Conservation (phyloP, 2,888 invertebrate genomes). For the Pristionchus entomophagus region DNA sequence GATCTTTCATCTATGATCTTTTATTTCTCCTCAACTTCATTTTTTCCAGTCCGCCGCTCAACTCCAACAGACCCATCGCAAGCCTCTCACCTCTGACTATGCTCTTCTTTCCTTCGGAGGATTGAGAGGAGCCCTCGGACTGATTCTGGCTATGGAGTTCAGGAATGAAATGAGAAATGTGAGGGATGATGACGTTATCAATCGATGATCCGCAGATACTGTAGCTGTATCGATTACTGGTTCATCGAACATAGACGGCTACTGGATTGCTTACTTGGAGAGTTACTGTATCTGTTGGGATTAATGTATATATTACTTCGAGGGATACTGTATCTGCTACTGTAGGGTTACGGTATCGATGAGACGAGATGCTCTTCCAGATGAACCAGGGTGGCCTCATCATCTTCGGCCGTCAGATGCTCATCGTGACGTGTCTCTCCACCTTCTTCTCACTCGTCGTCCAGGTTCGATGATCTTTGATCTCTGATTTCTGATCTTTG, state of each 20-base stretch:
- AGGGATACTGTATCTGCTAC: too few relatives aligned
- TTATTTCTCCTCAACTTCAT: neutral
- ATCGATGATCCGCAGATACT: too few relatives aligned
- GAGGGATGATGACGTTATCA: too few relatives aligned
- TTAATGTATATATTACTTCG: too few relatives aligned
- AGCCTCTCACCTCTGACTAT: slow-evolving; percentile 50
- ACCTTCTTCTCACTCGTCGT: slow-evolving; percentile 53
- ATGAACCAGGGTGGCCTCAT: neutral
- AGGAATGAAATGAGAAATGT: too few relatives aligned
- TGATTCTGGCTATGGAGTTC: slow-evolving; percentile 78
- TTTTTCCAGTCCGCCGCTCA: neutral
- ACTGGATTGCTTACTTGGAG: too few relatives aligned
- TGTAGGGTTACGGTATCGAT: too few relatives aligned
- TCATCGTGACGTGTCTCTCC: slow-evolving; percentile 51
- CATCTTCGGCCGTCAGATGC: slow-evolving; percentile 41
- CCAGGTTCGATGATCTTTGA: slow-evolving; percentile 47
- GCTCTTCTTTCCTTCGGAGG: slow-evolving; percentile 83
- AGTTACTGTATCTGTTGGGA: too few relatives aligned
- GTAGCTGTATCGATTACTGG: too few relatives aligned
- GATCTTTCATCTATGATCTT: neutral
- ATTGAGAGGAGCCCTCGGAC: slow-evolving; percentile 81
- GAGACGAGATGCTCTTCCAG: too few relatives aligned
- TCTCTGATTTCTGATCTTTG: too few relatives aligned
- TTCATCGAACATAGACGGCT: too few relatives aligned
- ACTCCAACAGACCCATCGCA: slow-evolving; percentile 20